Percentiles rank a stretch among this genome's conserved stretches.
Conservation (phyloP, 2,113 vertebrate genomes). For the Hucho hucho region DNA sequence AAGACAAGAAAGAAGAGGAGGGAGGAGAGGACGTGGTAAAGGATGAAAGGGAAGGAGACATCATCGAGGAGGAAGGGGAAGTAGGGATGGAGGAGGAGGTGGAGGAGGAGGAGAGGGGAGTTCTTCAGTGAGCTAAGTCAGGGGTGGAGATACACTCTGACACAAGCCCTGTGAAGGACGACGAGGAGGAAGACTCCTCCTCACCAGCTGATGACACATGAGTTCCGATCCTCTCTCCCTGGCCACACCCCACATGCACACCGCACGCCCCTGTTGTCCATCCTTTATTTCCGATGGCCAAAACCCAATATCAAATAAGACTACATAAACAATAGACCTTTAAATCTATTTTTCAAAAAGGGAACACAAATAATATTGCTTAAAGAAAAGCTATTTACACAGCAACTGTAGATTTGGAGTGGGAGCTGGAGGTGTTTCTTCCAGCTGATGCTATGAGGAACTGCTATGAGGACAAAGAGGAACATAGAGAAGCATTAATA, state of each 20-base stretch:
- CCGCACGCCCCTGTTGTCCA: constrained; percentile 42
- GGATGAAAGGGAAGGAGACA: constrained; percentile 9
- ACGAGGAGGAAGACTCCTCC: constrained; percentile 68
- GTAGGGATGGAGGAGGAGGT: constrained; percentile 43
- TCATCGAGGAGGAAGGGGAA: constrained; percentile 18
- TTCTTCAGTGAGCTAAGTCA: constrained; percentile 43
- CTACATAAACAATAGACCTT: constrained; percentile 75
- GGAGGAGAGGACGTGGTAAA: constrained; percentile 32
- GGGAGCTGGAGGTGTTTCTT: constrained; percentile 50
- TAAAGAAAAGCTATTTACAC: constrained; percentile 78
- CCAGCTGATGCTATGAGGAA: constrained; percentile 52
- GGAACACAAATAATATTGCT: constrained; percentile 72
- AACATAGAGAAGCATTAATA: constrained; percentile 48
- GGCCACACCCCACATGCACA: constrained; percentile 24
- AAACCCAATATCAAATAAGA: constrained; percentile 73
- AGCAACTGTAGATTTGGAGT: constrained; percentile 81
- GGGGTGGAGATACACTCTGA: constrained; percentile 70
- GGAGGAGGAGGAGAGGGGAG: constrained; percentile 62
- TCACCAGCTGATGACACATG: constrained; percentile 79
- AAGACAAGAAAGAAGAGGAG: constrained; percentile 51
- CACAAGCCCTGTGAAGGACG: constrained; percentile 72
- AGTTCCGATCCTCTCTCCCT: constrained; percentile 52
- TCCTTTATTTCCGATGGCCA: constrained; percentile 62
- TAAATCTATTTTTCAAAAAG: constrained; percentile 79
- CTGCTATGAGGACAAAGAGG: constrained; percentile 43